Evolutionary conservation across 1,140 invertebrate genomes (phyloP), one percentile per base, ranked within the genome.

Genomic region (Cataglyphis hispanica): DNA sequence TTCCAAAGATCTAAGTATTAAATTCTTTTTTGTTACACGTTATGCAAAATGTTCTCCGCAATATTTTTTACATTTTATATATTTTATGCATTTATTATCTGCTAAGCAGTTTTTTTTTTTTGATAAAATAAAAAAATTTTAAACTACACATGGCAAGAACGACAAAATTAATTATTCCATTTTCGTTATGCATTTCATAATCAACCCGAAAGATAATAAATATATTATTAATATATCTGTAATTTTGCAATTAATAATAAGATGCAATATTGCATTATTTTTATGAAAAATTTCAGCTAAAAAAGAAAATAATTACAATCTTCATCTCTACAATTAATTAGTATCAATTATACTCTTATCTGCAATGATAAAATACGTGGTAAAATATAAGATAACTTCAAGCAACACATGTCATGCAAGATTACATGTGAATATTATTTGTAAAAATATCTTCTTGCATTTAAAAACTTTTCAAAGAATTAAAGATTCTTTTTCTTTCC

Each of bases 101-200:
- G 27, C n/a, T 34, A 22, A 50, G 11, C n/a, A 25, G 40, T 37
- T 80, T 69, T 40, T 37, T 80, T 69, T 40, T 80, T 69, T 6
- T 37, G 31, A 37, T 19, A 53, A 22, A 19, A 67, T 67, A 69
- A 2, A 16, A 16, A 43, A 43, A 58, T 77, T 77, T 7, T 43
- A 74, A 58, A 37, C 13, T 61, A 0, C 13, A 50, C 1, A 13
- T 78, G 22, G n/a, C 27, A 34, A 13, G 25, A 56, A 22, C 22
- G 31, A 66, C 50, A 78, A 61, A 13, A 77, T 2, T 43, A 13
- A 31, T 25, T 63, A n/a, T 6, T 8, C 25, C n/a, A 43, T 64
- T 58, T n/a, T 77, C 13, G 63, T 61, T 8, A 31, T 66, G 43
- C 4, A 19, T n/a, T 10, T 40, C 13, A 4, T 3, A 27, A 19